phyloP scores from a whole-genome alignment of 2,888 invertebrate species.

The Eulithis prunata region DNA sequence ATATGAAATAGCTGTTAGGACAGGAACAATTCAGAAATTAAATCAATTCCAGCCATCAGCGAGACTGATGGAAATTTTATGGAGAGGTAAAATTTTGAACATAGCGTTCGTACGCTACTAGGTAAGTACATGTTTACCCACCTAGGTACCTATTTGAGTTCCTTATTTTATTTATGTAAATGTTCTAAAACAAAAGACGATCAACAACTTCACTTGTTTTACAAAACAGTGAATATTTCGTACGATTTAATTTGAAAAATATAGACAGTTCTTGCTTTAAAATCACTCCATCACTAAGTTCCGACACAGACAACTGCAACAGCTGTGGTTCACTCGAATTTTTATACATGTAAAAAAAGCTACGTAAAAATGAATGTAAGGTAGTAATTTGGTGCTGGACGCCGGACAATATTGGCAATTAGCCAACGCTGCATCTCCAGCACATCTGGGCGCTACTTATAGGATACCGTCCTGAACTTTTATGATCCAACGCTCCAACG shows the following conservation, averaged over 20 bases:
- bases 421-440: conserved; percentile 54
- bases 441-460: conserved; percentile 33
- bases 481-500: conserved; percentile 20
- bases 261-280: conserved; percentile 11
- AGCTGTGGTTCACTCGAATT: conserved; percentile 31
- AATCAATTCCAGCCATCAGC: too few species aligned
- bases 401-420: conserved; percentile 51
- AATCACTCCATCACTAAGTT: conserved; percentile 24
- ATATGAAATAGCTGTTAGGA: too few species aligned
- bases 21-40: too few species aligned
- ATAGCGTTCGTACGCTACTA: too few species aligned
- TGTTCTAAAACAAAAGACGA: too few species aligned
- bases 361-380: conserved; percentile 48
- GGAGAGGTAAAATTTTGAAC: too few species aligned
- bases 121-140: too few species aligned
- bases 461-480: conserved; percentile 22
- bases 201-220: too few species aligned
- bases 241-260: not conserved
- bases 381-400: conserved; percentile 45
- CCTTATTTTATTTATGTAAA: too few species aligned
- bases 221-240: too few species aligned
- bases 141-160: too few species aligned
- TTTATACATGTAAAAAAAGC: conserved; percentile 34
- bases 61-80: too few species aligned
- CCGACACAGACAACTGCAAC: conserved; percentile 26